Conservation (phyloP, 2,113 vertebrate genomes). For the Microcebus lehilahytsara region DNA sequence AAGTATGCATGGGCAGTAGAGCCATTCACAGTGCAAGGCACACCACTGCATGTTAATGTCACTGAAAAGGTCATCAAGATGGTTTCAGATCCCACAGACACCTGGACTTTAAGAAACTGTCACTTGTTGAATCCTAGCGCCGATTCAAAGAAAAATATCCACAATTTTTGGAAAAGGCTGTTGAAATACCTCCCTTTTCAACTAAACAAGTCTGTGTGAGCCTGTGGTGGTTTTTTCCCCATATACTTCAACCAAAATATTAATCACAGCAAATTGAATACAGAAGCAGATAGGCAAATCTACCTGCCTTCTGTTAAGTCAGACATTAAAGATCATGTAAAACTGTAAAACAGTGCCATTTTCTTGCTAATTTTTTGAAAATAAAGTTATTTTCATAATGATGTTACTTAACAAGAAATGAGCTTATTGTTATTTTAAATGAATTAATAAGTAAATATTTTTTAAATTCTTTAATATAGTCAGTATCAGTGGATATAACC, state of each 20-base stretch:
- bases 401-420: neutral
- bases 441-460: neutral
- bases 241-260: neutral
- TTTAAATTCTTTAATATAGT: neutral
- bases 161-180: neutral
- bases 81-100: neutral
- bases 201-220: neutral
- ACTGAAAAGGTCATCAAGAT: rapidly evolving
- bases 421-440: neutral
- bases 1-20: rapidly evolving
- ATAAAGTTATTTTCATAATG: neutral
- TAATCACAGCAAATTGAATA: neutral
- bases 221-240: neutral
- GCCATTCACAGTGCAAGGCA: rapidly evolving
- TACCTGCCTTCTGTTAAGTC: neutral
- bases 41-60: rapidly evolving
- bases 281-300: neutral
- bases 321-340: neutral
- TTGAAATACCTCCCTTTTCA: neutral
- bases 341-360: neutral
- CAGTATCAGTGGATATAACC: neutral
- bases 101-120: neutral
- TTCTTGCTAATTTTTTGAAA: neutral
- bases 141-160: neutral
- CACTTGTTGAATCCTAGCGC: neutral